Conservation (phyloP, 2,797 vertebrate genomes). For the Tapera naevia region DNA sequence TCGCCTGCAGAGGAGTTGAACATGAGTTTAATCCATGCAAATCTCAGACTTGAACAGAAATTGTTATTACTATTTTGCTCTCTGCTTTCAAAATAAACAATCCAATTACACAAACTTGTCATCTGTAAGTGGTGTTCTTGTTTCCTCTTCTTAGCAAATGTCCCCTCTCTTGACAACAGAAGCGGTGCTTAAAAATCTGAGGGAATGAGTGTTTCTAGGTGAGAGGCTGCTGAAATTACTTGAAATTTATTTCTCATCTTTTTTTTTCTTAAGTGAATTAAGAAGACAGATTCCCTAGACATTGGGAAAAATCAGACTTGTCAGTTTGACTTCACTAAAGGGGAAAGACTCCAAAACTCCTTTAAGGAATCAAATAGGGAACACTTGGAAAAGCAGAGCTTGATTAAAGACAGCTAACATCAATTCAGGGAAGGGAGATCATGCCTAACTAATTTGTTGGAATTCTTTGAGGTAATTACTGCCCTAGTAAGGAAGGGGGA, state of each 20-base stretch:
- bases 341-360: conserved; percentile 55
- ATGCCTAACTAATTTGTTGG: conserved; percentile 80
- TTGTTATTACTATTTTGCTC: no score
- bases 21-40: not conserved
- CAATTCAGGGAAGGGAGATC: conserved; percentile 76
- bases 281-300: not conserved
- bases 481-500: conserved; percentile 69
- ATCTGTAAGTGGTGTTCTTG: not conserved
- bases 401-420: conserved; percentile 82
- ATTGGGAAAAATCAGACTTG: conserved; percentile 50
- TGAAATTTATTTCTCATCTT: not conserved
- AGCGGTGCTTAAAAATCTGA: not conserved
- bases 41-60: conserved; percentile 6
- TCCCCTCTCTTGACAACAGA: not conserved
- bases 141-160: not conserved
- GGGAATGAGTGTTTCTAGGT: not conserved
- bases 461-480: conserved; percentile 81
- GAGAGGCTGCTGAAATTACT: not conserved
- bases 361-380: conserved; percentile 74
- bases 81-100: not conserved
- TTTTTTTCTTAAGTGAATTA: conserved; percentile 1
- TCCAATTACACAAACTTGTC: not conserved
- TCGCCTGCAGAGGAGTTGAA: not conserved
- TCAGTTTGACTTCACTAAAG: conserved; percentile 44
- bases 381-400: conserved; percentile 79